Evolutionary conservation across 2,888 invertebrate genomes (phyloP), one percentile per base, ranked within the genome.

Genomic region (Drosophila testacea): DNA sequence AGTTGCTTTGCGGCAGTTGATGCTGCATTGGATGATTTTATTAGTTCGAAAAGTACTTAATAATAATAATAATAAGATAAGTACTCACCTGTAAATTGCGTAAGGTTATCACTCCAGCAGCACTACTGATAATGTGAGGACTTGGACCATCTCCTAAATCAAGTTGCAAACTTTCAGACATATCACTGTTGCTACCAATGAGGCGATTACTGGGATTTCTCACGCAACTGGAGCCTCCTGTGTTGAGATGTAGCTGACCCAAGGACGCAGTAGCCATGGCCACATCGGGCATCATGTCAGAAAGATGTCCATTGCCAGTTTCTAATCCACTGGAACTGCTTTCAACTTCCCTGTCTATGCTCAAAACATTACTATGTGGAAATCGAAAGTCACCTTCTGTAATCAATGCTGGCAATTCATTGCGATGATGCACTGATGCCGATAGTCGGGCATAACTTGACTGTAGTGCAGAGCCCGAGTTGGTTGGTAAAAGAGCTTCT

Each of bases 201-300:
- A 60, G 61, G 10, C 72, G 69, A 52, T 39, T 66, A 34, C 51
- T 70, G 30, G 39, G 47, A 46, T 46, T 72, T 32, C 59, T 56
- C 4, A 64, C 56, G 30, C 74, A 81, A 6, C 70, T 60, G 5
- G 77, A 63, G 1, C 62, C 72, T 32, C 61, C 71, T 44, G 79
- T 79, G 28, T 86, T 84, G 76, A 95, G 93, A 92, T 95, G 95
- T 90, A 95, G 94, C 92, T 94, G 96, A 6, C 93, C 95, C 90
- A 94, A 94, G 74, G 94, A 96, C 75, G 95, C 96, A 63, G 95
- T 97, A 87, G 97, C 97, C 97, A 97, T 97, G 13, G 97, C 97
- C 83, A 98, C 97, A 93, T 98, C 98, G 0, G 98, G 98, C 95
- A 98, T 97, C 87, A 96, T 95, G 73, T 97, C 97, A 27, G 96